These are phyloP conservation scores for Coregonus suidteri DNA, from an alignment of 2,797 vertebrate species.

Conservation along the genomic window DNA sequence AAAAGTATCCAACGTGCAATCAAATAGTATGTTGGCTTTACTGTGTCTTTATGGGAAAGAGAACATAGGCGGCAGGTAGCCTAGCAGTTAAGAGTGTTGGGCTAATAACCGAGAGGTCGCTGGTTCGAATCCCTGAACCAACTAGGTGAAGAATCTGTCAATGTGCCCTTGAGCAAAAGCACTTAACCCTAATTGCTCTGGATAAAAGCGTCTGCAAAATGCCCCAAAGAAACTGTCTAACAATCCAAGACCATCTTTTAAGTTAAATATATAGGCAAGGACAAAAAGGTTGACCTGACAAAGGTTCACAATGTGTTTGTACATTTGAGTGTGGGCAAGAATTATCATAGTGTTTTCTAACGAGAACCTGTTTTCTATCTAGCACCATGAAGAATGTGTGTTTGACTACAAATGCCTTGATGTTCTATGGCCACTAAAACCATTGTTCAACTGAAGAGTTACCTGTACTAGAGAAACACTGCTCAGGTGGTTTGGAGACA, in stretches of 20 bases:
- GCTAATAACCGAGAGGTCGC: too few species aligned
- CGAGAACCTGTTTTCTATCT: not conserved
- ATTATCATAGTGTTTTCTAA: not conserved
- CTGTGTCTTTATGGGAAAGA: not conserved
- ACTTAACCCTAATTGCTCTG: too few species aligned
- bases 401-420: not conserved
- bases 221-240: too few species aligned
- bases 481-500: conserved; percentile 65
- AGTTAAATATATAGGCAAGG: not conserved
- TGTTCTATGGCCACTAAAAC: not conserved
- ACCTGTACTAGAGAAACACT: conserved; percentile 33
- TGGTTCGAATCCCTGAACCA: too few species aligned
- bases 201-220: not conserved
- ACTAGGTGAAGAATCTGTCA: too few species aligned
- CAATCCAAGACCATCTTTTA: not conserved
- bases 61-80: not conserved
- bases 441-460: conserved; percentile 30
- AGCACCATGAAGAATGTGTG: not conserved
- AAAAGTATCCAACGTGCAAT: not conserved
- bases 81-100: too few species aligned
- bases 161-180: too few species aligned
- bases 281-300: not conserved
- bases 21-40: not conserved
- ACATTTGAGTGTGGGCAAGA: too few species aligned
- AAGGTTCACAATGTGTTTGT: too few species aligned